A percentile compares a stretch with the other conserved stretches of the same genome.
Conservation (phyloP, 1,140 invertebrate genomes). For the Drosophila sucinea region DNA sequence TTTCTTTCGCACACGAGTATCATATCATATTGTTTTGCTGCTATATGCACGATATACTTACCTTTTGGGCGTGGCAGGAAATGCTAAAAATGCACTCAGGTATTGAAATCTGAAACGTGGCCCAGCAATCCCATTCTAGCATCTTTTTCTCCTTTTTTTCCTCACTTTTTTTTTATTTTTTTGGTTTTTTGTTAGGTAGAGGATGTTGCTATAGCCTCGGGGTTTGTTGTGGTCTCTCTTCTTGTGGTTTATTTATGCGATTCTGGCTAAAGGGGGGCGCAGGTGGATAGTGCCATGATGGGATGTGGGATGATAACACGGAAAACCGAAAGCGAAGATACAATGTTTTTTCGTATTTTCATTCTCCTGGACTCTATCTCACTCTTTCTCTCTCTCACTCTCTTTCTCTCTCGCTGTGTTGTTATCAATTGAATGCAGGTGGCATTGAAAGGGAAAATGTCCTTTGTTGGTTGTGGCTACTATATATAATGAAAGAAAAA, state of each 20-base stretch:
- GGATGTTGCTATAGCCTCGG: conserved; percentile 21
- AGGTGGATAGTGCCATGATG: conserved; percentile 28
- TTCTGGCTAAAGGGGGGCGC: conserved; percentile 29
- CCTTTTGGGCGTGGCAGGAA: conserved; percentile 55
- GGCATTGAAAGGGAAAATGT: conserved; percentile 48
- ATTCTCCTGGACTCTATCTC: background rate
- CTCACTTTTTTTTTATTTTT: background rate
- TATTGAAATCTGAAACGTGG: conserved; percentile 64
- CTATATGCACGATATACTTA: conserved; percentile 37
- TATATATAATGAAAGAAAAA: background rate
- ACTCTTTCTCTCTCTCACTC: background rate
- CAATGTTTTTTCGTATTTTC: conserved; percentile 8
- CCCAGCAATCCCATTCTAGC: conserved; percentile 4
- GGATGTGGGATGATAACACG: conserved; percentile 47
- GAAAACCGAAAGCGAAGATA: conserved; percentile 13
- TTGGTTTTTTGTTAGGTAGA: background rate
- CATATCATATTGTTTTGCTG: conserved; percentile 49
- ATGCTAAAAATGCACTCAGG: conserved; percentile 76
- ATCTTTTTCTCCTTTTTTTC: background rate
- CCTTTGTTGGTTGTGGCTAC: background rate
- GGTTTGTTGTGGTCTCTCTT: conserved; percentile 26
- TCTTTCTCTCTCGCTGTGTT: background rate
- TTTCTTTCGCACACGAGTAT: conserved; percentile 43
- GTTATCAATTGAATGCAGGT: conserved; percentile 28
- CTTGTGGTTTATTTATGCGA: conserved; percentile 57